Percentiles rank a stretch among this genome's conserved stretches.
Evolutionary conservation across 2,797 vertebrate species (phyloP).

Genomic region (Sarcoramphus papa): DNA sequence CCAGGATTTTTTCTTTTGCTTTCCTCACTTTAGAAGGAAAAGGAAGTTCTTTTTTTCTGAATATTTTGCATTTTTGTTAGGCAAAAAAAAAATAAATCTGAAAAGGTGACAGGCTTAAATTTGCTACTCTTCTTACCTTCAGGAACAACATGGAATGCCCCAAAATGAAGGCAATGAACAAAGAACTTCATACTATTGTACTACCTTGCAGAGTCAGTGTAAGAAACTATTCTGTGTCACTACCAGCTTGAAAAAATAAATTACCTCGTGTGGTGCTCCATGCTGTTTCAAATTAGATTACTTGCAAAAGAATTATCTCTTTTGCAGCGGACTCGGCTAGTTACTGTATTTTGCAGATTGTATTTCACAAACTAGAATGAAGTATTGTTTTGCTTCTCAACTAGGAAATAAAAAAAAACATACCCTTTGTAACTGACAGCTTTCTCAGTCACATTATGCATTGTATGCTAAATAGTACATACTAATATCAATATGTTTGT

Average conservation of each 20-base stretch:
- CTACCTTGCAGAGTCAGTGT: neutral
- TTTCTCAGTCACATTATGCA: neutral
- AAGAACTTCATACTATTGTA: neutral
- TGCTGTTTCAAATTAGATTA: neutral
- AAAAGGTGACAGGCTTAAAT: neutral
- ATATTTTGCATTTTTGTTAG: neutral
- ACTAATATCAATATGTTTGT: neutral
- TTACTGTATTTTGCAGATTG: neutral
- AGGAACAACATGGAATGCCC: neutral
- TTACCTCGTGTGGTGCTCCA: neutral
- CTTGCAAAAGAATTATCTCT: neutral
- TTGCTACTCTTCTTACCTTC: neutral
- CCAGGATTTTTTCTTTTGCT: neutral
- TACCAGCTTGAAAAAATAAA: neutral
- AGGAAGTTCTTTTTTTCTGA: neutral
- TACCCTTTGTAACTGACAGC: neutral
- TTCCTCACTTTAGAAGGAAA: neutral
- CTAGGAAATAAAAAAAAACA: neutral
- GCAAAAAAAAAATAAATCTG: neutral
- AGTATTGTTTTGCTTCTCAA: neutral
- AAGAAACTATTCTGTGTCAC: neutral
- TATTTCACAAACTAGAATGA: neutral
- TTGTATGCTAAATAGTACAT: neutral
- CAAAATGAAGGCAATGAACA: neutral
- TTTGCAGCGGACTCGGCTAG: neutral